A percentile compares a stretch with the other conserved stretches of the same genome.
phyloP scores from a whole-genome alignment of 1,140 invertebrate species.

The Dreissena rostriformis region DNA sequence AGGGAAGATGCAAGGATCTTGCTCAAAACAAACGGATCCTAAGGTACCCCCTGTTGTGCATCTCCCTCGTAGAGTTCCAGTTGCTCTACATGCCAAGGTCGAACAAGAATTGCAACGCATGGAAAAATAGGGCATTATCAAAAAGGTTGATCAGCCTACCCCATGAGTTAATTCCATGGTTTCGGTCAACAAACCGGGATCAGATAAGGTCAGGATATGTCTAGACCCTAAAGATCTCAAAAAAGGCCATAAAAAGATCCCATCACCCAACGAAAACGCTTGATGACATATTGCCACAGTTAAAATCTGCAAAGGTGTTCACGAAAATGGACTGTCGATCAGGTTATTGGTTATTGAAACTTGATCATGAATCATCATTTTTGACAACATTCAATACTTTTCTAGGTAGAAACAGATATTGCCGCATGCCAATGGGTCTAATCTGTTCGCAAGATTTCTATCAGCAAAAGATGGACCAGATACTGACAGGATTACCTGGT shows the following conservation, averaged over 20 bases:
- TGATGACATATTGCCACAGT: background rate
- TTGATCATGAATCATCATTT: constrained; percentile 33
- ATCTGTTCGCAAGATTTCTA: background rate
- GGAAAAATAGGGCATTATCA: constrained; percentile 55
- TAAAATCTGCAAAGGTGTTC: background rate
- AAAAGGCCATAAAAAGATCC: constrained; percentile 7
- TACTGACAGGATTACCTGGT: background rate
- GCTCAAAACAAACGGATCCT: constrained; percentile 65
- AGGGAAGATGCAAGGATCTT: constrained; percentile 39
- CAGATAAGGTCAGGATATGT: background rate
- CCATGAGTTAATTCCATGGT: constrained; percentile 82
- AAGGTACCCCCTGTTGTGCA: constrained; percentile 65
- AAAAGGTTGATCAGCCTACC: constrained; percentile 74
- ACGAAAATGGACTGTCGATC: background rate
- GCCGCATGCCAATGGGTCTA: background rate
- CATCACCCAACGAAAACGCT: constrained; percentile 8
- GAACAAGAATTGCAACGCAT: constrained; percentile 59
- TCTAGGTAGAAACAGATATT: constrained; percentile 60
- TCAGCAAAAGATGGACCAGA: background rate
- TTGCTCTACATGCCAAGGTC: constrained; percentile 50
- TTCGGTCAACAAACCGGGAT: background rate
- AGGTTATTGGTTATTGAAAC: constrained; percentile 2
- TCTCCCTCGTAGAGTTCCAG: constrained; percentile 69
- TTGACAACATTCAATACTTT: constrained; percentile 74
- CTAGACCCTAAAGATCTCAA: constrained; percentile 22